phyloP scores from a whole-genome alignment of 2,797 vertebrate genomes.

The Cuculus canorus region DNA sequence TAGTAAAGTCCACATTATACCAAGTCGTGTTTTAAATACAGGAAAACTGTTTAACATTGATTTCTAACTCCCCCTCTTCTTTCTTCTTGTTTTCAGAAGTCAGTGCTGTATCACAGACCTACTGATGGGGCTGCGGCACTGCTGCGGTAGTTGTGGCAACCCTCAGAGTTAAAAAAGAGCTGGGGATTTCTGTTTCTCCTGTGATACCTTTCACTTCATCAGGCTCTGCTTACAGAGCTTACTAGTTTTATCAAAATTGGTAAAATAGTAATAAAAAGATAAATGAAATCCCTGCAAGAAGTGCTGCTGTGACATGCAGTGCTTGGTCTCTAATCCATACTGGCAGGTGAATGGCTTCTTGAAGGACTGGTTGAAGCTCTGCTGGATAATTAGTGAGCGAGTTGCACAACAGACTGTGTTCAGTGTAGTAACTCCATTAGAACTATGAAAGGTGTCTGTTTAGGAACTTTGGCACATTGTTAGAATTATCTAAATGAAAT shows the following conservation, averaged over 20 bases:
- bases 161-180: background rate
- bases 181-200: background rate
- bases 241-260: background rate
- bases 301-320: background rate
- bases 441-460: background rate
- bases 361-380: background rate
- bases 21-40: background rate
- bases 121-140: background rate
- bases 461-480: constrained; percentile 17
- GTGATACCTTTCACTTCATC: background rate
- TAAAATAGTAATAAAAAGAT: background rate
- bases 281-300: background rate
- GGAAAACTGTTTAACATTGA: background rate
- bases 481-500: constrained; percentile 25
- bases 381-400: background rate
- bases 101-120: background rate
- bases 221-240: background rate
- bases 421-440: background rate
- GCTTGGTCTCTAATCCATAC: background rate
- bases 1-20: background rate
- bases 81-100: background rate
- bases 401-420: background rate
- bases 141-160: background rate
- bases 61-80: background rate
- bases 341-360: background rate